Conservation (phyloP, 2,113 vertebrate species). For the Pangasianodon gigas region DNA sequence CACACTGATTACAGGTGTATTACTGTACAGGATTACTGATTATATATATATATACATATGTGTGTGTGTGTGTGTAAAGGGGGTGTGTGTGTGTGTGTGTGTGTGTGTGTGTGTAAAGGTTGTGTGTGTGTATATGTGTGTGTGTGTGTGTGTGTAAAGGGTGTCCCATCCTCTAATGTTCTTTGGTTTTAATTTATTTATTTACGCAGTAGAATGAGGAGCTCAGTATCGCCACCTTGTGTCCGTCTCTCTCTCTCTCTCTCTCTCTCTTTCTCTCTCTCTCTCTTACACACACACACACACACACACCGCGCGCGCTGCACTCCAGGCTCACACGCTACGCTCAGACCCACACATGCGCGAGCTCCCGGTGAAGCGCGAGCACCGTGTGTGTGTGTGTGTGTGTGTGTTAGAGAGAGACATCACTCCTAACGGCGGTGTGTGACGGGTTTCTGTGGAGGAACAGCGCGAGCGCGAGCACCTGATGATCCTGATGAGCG, state of each 20-base stretch:
- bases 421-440: neutral
- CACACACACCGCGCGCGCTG: neutral
- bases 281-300: neutral
- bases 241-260: neutral
- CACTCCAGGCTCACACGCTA: neutral
- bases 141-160: neutral
- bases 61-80: no score
- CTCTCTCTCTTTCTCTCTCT: neutral
- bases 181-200: neutral
- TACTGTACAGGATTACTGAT: no score
- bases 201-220: neutral
- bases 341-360: neutral
- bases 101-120: no score
- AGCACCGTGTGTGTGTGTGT: neutral
- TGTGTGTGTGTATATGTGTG: neutral
- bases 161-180: neutral
- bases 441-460: neutral
- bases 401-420: no score
- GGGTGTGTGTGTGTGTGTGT: no score
- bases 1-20: slow-evolving; percentile 17
- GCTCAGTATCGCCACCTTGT: neutral
- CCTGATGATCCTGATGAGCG: neutral
- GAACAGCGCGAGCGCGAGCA: neutral
- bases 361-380: neutral
- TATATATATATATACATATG: no score